Evolutionary conservation across 1,140 invertebrate genomes (phyloP).

Genomic region (Choristoneura fumiferana): DNA sequence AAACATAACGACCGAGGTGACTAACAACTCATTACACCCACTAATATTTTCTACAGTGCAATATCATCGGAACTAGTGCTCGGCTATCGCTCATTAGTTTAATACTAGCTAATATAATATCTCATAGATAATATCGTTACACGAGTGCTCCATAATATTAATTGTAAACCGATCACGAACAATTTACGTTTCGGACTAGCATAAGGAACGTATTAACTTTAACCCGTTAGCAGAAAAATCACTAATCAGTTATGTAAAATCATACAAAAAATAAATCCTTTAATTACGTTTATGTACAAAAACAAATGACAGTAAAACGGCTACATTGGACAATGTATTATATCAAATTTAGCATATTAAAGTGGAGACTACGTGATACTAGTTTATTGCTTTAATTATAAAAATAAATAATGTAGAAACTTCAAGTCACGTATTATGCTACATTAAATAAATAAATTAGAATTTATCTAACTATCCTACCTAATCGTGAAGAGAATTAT

Average conservation of each 20-base stretch:
- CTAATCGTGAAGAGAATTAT: conserved; percentile 62
- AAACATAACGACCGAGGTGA: too few species aligned
- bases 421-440: conserved; percentile 49
- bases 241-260: conserved; percentile 23
- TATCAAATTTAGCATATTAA: conserved; percentile 31
- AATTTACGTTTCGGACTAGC: conserved; percentile 32
- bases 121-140: conserved; percentile 53
- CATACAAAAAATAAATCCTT: conserved; percentile 34
- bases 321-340: conserved; percentile 29
- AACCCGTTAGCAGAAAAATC: conserved; percentile 33
- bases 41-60: conserved; percentile 35
- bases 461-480: conserved; percentile 68
- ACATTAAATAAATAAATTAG: conserved; percentile 72
- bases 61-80: conserved; percentile 32
- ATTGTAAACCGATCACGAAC: conserved; percentile 4
- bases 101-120: conserved; percentile 56
- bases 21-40: conserved; percentile 20
- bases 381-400: conserved; percentile 46
- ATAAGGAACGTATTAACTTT: conserved; percentile 34
- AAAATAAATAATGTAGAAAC: conserved; percentile 58
- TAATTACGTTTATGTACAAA: conserved; percentile 36
- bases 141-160: conserved; percentile 11
- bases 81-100: conserved; percentile 21
- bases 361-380: conserved; percentile 45
- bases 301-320: conserved; percentile 20